phyloP scores from a whole-genome alignment of 2,888 invertebrate species.

The Dinocampus coccinellae region DNA sequence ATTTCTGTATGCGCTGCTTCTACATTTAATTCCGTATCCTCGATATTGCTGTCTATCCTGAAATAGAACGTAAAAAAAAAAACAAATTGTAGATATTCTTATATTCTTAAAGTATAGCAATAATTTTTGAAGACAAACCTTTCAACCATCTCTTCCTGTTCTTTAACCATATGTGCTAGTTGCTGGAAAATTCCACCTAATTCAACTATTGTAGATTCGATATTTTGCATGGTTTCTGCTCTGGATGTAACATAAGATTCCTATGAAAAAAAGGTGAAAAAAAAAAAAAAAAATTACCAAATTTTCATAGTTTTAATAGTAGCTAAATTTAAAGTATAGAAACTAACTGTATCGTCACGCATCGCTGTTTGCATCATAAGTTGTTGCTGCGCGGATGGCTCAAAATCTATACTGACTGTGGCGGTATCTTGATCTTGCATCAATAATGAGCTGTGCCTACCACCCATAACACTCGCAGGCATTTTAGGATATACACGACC shows the following conservation, averaged over 20 bases:
- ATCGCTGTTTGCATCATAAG: slow-evolving; percentile 67
- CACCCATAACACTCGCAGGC: slow-evolving; percentile 74
- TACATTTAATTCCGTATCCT: slow-evolving; percentile 95
- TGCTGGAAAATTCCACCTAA: slow-evolving; percentile 98
- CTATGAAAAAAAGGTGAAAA: too few relatives aligned
- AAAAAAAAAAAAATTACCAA: slow-evolving; percentile 33
- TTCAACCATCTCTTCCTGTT: slow-evolving; percentile 98
- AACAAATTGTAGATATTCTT: slow-evolving; percentile 10
- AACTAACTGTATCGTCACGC: slow-evolving; percentile 64
- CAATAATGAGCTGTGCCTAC: slow-evolving; percentile 67
- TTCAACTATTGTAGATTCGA: slow-evolving; percentile 98
- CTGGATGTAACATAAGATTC: slow-evolving; percentile 93
- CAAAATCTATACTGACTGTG: slow-evolving; percentile 86
- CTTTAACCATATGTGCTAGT: slow-evolving; percentile 96
- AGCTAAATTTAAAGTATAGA: background rate
- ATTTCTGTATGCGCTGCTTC: slow-evolving; percentile 98
- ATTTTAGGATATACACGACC: slow-evolving; percentile 75
- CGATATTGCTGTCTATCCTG: slow-evolving; percentile 96
- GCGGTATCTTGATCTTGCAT: slow-evolving; percentile 64
- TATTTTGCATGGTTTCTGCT: slow-evolving; percentile 98
- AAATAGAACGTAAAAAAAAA: slow-evolving; percentile 42
- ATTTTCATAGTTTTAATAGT: background rate
- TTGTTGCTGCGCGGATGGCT: slow-evolving; percentile 72
- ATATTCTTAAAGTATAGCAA: slow-evolving; percentile 10
- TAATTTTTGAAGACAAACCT: slow-evolving; percentile 68